phyloP scores from a whole-genome alignment of 2,113 vertebrate genomes.

The Psophia crepitans region DNA sequence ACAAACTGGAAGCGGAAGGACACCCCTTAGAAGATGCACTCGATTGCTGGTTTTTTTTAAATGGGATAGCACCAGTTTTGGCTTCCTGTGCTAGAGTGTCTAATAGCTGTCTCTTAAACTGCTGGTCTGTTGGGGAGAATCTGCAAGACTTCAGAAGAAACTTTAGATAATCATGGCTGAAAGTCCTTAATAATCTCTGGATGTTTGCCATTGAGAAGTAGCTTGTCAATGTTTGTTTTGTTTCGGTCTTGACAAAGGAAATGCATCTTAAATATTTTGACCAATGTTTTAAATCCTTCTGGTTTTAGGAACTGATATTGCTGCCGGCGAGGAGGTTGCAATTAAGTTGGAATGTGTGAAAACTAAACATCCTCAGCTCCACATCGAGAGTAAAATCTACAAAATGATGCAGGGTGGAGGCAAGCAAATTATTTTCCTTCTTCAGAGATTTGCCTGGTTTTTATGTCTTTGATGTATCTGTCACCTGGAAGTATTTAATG shows the following conservation, averaged over 20 bases:
- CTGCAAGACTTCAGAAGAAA: background rate
- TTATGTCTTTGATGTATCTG: background rate
- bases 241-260: background rate
- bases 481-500: background rate
- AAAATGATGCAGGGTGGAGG: conserved; percentile 99
- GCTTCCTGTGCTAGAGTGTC: background rate
- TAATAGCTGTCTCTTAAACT: background rate
- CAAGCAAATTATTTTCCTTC: conserved; percentile 42
- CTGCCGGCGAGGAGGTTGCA: conserved; percentile 92
- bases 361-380: conserved; percentile 96
- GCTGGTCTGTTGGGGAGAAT: background rate
- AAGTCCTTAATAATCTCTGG: background rate
- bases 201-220: background rate
- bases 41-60: background rate
- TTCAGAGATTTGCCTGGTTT: background rate
- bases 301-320: conserved; percentile 90
- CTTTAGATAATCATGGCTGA: background rate
- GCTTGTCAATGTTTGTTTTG: background rate
- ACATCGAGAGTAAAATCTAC: conserved; percentile 99
- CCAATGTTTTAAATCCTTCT: background rate
- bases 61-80: background rate
- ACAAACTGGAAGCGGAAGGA: background rate
- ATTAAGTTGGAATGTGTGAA: conserved; percentile 98
- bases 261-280: background rate
- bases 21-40: background rate